Evolutionary conservation across 2,797 vertebrate genomes (phyloP), one percentile per base, ranked within the genome.

Genomic region (Gallinago stenura): DNA sequence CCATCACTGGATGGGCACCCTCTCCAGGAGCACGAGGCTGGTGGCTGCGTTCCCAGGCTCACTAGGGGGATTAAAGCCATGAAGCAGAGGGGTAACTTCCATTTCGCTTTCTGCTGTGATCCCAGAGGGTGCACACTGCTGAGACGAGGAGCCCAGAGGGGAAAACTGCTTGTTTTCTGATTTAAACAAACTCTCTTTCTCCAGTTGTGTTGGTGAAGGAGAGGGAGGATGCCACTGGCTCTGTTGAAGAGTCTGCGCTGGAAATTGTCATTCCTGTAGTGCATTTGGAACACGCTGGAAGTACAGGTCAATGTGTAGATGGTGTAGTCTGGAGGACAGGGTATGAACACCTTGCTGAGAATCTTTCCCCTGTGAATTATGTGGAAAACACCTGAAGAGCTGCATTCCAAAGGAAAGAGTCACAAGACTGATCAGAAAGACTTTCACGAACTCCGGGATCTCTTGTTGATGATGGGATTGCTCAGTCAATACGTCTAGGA

Each of bases 401-500:
- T 93, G 60, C 21, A 5, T 51, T 80, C 48, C 53, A 43, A 35
- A 46, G n/a, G 64, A 11, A 25, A 39, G n/a, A 17, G 12, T 3
- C 37, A 15, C 20, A 41, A 46, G 37, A 43, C 21, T 86, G 68
- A 39, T 37, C 33, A 33, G 43, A 72, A 51, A 76, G 25, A 15
- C 30, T 73, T 66, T 9, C 2, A 31, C 0, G 0, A 57, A 20
- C 45, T 39, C 50, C 1, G 3, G 45, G 43, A 13, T 82, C 45
- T 43, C 64, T 30, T 51, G 56, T 33, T 80, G 48, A 16, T 37
- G 31, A 9, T 4, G 2, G n/a, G 17, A 8, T 35, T 51, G 50
- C 22, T 79, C 51, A 58, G 43, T 68, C 25, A 66, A 8, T n/a
- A 45, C 15, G n/a, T 12, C 19, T 28, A 14, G 10, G 41, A 83